Evolutionary conservation across 2,113 vertebrate genomes (phyloP).

Genomic region (Copsychus sechellarum): DNA sequence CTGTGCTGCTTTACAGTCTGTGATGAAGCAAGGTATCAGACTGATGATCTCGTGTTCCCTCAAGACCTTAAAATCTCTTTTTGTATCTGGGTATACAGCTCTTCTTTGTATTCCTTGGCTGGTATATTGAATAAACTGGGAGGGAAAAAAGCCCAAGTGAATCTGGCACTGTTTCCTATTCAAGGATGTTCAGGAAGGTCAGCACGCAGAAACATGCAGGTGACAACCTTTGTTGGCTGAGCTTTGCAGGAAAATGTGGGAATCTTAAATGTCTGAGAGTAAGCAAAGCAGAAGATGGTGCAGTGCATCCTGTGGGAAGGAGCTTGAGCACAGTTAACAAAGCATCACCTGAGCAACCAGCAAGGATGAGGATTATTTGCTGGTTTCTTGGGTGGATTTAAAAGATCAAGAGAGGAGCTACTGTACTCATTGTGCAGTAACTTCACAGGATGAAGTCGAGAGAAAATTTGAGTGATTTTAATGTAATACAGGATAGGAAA

Average conservation of each 20-base stretch:
- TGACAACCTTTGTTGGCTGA: not conserved
- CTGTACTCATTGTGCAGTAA: not conserved
- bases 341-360: not conserved
- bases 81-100: not conserved
- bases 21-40: not conserved
- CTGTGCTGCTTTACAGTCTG: not conserved
- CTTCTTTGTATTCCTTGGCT: constrained; percentile 6
- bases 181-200: not conserved
- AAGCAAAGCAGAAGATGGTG: not conserved
- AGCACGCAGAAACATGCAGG: not conserved
- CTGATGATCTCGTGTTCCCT: not conserved
- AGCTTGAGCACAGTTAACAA: not conserved
- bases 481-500: not conserved
- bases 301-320: not conserved
- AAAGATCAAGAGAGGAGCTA: not conserved
- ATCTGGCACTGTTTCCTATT: not conserved
- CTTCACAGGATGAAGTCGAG: not conserved
- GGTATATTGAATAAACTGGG: not conserved
- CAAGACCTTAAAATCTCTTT: constrained; percentile 6
- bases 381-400: not conserved
- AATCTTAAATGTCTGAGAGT: not conserved
- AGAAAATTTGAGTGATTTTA: not conserved
- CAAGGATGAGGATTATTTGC: not conserved
- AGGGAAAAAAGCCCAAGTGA: too few relatives aligned
- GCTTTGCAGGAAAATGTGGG: not conserved